These are phyloP conservation scores for Diplodus puntazzo DNA, from an alignment of 2,797 vertebrate genomes.

Conservation along the genomic window DNA sequence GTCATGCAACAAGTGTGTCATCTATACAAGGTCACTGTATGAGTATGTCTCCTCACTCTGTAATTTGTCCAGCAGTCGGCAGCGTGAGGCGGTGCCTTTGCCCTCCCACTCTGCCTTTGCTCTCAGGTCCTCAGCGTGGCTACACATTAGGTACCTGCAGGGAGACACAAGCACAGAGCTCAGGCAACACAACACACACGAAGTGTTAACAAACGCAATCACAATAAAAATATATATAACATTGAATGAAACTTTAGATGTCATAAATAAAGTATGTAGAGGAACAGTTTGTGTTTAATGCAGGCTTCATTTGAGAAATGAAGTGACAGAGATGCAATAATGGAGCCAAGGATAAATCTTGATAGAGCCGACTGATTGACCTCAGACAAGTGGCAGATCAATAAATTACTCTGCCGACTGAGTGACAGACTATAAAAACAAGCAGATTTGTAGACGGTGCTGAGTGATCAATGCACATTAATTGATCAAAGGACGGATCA, in stretches of 20 bases:
- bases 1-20: not conserved
- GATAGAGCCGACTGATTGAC: conserved; percentile 8
- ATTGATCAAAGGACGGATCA: conserved; percentile 47
- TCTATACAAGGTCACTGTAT: not conserved
- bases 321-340: not conserved
- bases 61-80: conserved; percentile 96
- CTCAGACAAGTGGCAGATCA: conserved; percentile 12
- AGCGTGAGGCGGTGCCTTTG: conserved; percentile 95
- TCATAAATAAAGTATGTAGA: not conserved
- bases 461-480: conserved; percentile 22
- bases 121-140: conserved; percentile 96
- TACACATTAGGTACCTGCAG: conserved; percentile 98
- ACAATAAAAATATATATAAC: not conserved
- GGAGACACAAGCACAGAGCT: conserved; percentile 30
- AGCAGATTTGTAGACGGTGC: not conserved
- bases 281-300: not conserved
- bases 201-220: rapidly evolving
- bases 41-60: conserved; percentile 89
- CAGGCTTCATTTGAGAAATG: not conserved
- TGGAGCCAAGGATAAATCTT: not conserved
- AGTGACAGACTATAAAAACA: conserved; percentile 6
- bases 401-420: conserved; percentile 19
- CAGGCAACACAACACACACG: not conserved
- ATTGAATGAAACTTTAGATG: not conserved
- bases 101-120: conserved; percentile 99